Percentiles rank a stretch among this genome's conserved stretches.
These are phyloP conservation scores for Aphelocoma californica DNA, from an alignment of 2,797 vertebrate genomes.

Conservation along the genomic window DNA sequence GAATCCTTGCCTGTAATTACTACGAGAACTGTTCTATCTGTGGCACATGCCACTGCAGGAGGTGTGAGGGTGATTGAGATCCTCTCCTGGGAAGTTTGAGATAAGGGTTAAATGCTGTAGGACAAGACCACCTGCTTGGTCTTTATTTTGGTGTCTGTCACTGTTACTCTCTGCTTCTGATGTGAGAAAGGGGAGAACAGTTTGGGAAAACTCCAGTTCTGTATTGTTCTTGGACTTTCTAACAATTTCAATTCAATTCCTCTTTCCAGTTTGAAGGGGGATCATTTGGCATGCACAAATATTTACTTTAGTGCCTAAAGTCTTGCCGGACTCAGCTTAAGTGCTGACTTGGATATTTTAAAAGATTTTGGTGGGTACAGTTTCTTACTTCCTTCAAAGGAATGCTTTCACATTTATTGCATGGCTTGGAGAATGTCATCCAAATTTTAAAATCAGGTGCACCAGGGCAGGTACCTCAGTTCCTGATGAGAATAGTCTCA, in stretches of 20 bases:
- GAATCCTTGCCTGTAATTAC: not conserved
- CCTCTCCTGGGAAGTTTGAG: not conserved
- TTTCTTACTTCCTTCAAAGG: not conserved
- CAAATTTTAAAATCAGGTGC: not conserved
- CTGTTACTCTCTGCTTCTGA: not conserved
- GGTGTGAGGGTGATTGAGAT: not conserved
- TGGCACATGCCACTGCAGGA: not conserved
- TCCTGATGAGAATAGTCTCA: not conserved
- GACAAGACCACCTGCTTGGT: not conserved
- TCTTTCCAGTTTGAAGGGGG: not conserved
- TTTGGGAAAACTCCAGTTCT: not conserved
- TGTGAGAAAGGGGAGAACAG: not conserved
- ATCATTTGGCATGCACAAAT: not conserved
- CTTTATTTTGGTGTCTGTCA: not conserved
- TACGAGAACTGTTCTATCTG: not conserved
- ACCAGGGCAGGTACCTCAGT: not conserved
- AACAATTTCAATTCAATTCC: not conserved
- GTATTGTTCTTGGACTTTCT: not conserved
- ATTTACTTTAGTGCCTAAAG: constrained; percentile 8
- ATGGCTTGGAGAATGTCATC: not conserved
- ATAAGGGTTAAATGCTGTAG: not conserved
- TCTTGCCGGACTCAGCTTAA: not conserved
- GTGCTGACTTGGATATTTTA: not conserved
- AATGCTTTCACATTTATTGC: not conserved
- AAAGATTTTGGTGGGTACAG: not conserved